These are phyloP conservation scores for Lasaia peninsularis DNA, from an alignment of 1,140 invertebrate genomes.

Conservation along the genomic window DNA sequence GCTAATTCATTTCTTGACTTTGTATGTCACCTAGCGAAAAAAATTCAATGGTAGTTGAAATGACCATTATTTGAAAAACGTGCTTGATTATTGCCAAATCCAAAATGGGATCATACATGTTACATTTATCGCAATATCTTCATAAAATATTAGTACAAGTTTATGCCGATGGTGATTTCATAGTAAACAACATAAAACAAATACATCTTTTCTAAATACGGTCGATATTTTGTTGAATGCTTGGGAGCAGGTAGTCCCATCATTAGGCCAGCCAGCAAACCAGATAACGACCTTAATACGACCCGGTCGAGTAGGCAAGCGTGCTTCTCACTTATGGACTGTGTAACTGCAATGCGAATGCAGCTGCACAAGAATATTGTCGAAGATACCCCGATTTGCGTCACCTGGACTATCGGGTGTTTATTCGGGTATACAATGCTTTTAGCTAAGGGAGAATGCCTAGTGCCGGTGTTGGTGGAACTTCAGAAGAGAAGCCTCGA, in stretches of 20 bases:
- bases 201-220: no score
- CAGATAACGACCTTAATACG: not conserved
- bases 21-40: not conserved
- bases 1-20: no score
- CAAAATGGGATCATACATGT: not conserved
- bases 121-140: not conserved
- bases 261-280: not conserved
- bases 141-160: no score
- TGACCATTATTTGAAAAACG: not conserved
- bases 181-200: no score
- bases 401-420: not conserved
- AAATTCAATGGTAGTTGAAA: not conserved
- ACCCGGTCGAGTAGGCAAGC: not conserved
- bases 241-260: not conserved
- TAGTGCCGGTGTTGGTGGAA: not conserved
- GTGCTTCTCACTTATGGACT: slow-evolving; percentile 4
- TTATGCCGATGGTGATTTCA: not conserved
- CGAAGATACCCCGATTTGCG: slow-evolving; percentile 8
- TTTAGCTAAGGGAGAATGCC: not conserved
- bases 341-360: slow-evolving; percentile 8
- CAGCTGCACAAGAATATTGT: slow-evolving; percentile 10
- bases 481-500: slow-evolving; percentile 8
- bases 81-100: not conserved
- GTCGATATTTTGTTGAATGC: not conserved
- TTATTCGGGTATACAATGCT: not conserved